Evolutionary conservation across 2,797 vertebrate species (phyloP).

Genomic region (Parotocinclus haroldoi): DNA sequence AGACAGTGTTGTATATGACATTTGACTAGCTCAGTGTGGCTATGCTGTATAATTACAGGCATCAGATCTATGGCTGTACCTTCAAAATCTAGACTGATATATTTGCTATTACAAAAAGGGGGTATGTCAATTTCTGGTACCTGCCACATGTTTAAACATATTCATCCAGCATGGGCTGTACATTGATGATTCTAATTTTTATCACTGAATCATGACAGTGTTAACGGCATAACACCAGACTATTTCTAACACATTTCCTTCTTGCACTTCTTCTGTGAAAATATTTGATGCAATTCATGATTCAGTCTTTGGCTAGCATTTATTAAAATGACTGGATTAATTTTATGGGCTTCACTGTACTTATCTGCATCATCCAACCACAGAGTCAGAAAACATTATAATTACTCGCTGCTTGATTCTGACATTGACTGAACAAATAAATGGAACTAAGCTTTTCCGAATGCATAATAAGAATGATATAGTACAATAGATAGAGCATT

Average conservation of each 20-base stretch:
- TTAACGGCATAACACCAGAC: not conserved
- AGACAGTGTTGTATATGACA: too few species aligned
- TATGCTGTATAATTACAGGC: too few species aligned
- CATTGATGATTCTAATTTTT: not conserved
- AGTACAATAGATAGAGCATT: not conserved
- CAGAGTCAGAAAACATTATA: slow-evolving; percentile 21
- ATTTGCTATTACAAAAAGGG: too few species aligned
- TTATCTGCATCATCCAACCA: not conserved
- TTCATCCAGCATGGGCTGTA: not conserved
- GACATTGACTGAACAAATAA: slow-evolving; percentile 21
- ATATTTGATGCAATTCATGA: too few species aligned
- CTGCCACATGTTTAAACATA: not conserved
- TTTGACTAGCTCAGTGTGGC: too few species aligned
- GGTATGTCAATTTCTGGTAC: too few species aligned
- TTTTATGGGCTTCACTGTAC: too few species aligned
- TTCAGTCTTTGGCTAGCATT: too few species aligned
- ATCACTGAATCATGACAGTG: not conserved
- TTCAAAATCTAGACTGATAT: too few species aligned
- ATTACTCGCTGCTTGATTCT: slow-evolving; percentile 8
- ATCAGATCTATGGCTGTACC: too few species aligned
- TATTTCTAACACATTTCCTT: slow-evolving; percentile 2
- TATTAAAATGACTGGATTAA: too few species aligned
- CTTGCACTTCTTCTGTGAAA: not conserved
- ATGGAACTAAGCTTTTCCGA: slow-evolving; percentile 2
- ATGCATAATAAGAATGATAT: not conserved